Conservation (phyloP, 2,797 vertebrate genomes). For the Cheirogaleus major region DNA sequence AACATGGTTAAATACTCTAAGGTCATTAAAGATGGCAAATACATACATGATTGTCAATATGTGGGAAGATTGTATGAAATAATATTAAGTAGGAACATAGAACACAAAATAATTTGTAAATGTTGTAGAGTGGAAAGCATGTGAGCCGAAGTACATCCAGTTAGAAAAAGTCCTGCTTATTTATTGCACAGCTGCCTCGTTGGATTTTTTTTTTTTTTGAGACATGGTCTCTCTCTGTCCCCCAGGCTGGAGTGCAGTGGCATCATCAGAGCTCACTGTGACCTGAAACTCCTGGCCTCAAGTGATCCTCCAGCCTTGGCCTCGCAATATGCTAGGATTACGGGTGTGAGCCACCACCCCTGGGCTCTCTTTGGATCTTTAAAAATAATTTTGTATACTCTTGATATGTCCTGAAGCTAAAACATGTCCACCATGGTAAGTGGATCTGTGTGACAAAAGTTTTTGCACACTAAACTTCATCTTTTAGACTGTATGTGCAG, state of each 20-base stretch:
- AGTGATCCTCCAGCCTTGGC: not conserved
- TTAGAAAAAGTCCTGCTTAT: not conserved
- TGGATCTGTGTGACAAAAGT: not conserved
- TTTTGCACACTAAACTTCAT: not conserved
- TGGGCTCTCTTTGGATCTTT: not conserved
- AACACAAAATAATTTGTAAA: not conserved
- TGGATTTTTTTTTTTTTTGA: not conserved
- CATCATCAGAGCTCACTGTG: not conserved
- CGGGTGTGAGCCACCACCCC: not conserved
- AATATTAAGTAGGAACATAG: not conserved
- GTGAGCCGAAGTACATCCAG: not conserved
- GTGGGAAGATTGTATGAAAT: not conserved
- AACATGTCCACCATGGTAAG: not conserved
- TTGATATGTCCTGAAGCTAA: not conserved
- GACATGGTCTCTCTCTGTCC: not conserved
- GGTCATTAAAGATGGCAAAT: slow-evolving; percentile 9
- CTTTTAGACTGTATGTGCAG: not conserved
- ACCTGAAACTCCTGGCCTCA: not conserved
- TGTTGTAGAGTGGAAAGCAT: not conserved
- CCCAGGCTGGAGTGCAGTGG: not conserved
- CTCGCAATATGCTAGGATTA: not conserved
- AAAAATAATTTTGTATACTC: not conserved
- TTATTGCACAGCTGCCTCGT: not conserved
- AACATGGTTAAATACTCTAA: not conserved
- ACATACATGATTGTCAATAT: not conserved